phyloP scores from a whole-genome alignment of 2,113 vertebrate genomes.

The Siniperca chuatsi region DNA sequence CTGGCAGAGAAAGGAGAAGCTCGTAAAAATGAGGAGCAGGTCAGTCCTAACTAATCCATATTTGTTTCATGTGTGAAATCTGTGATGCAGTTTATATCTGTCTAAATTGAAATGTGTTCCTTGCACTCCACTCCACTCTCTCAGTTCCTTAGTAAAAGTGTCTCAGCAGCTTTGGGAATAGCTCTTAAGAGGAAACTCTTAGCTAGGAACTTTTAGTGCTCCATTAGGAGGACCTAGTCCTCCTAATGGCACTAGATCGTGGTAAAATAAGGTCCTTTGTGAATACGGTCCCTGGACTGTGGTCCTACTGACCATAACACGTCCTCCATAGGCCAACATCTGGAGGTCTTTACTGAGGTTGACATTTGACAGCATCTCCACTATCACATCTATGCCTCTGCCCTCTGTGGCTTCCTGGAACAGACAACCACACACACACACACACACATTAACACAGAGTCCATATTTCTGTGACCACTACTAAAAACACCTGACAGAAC shows the following conservation, averaged over 20 bases:
- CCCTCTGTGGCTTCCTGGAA: slow-evolving; percentile 84
- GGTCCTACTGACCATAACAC: slow-evolving; percentile 86
- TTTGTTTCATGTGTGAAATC: background rate
- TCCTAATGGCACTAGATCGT: background rate
- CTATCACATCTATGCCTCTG: slow-evolving; percentile 88
- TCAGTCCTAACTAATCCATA: background rate
- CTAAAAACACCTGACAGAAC: no score
- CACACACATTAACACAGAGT: background rate
- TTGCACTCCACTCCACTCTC: no score
- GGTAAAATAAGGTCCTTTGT: background rate
- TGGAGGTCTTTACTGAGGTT: slow-evolving; percentile 92
- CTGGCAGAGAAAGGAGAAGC: background rate
- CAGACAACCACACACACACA: slow-evolving; percentile 17
- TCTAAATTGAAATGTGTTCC: no score
- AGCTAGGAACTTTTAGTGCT: no score
- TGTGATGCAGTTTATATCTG: background rate
- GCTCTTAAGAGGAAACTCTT: background rate
- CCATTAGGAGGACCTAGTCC: no score
- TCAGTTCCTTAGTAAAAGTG: background rate
- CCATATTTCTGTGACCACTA: background rate
- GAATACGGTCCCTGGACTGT: background rate
- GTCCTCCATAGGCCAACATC: slow-evolving; percentile 85
- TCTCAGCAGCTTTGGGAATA: background rate
- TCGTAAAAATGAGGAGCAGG: background rate
- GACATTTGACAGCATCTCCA: slow-evolving; percentile 95